Base-by-base conservation (phyloP, 2,797 vertebrate species). In the Sciurus carolinensis region DNA sequence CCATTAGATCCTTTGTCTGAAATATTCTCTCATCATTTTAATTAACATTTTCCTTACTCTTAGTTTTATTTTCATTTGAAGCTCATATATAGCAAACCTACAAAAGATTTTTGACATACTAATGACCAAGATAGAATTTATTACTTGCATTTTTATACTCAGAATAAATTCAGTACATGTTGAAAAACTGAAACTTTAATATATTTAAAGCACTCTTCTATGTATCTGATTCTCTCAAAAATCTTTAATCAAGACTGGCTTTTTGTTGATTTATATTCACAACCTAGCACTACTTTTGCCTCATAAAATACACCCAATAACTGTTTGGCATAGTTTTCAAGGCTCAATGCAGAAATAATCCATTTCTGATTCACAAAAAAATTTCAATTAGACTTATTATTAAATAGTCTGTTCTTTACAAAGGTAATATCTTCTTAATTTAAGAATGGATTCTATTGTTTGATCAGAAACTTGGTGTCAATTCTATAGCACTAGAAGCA, bases 341-440 rank as follows among this genome's bases (percentile, higher is more conserved):
- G 33, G 81, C 54, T 80, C 5, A 9, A 44, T 69, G 13, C 54
- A 26, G 18, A 90, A 96, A 80, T 72, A 80, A 57, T 36, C 8
- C 24, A 73, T 81, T 91, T 92, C 6, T 82, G 30, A 54, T 59
- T 77, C 14, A 50, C 8, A 75, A n/a, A 66, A 2, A 47, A 44
- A 50, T 26, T 44, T 86, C 18, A 20, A 44, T 54, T 88, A 73
- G 24, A 50, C 0, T 57, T 71, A 14, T 67, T 39, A 62, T 30
- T 30, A 62, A 47, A 47, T 47, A 28, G 4, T 44, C 9, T 73
- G 4, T 69, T 57, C 69, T 10, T 77, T 28, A 88, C 9, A 20
- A 2, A 96, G 64, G 64, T 95, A 89, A 80, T 39, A 91, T 36
- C 89, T 52, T 91, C 13, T 52, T 87, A 89, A 81, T 42, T 94